Percentiles rank a stretch among this genome's conserved stretches.
phyloP scores from a whole-genome alignment of 2,797 vertebrate genomes.

The Rhodeus uyekii region DNA sequence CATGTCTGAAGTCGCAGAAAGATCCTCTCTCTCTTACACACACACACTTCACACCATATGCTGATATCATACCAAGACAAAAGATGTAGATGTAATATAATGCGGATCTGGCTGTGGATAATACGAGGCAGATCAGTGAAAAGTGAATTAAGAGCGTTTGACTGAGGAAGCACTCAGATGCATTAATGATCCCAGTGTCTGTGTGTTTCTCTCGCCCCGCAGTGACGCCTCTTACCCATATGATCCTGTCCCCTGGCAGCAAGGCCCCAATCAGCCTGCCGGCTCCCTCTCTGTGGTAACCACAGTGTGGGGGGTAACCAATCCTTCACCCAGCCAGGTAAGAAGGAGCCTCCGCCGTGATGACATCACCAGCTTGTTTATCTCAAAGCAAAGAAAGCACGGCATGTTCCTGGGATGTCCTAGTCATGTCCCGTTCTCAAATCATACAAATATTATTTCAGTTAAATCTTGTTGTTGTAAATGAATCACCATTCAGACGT shows the following conservation, averaged over 20 bases:
- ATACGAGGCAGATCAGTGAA: conserved; percentile 28
- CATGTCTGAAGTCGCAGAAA: conserved; percentile 56
- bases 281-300: conserved; percentile 97
- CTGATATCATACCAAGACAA: conserved; percentile 37
- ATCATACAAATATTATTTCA: background rate
- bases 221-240: conserved; percentile 94
- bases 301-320: conserved; percentile 96
- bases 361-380: conserved; percentile 2
- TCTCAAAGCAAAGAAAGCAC: background rate
- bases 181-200: conserved; percentile 24
- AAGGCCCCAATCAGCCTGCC: conserved; percentile 88
- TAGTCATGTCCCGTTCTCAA: background rate
- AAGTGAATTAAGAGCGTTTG: conserved; percentile 34
- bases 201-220: conserved; percentile 64
- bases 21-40: conserved; percentile 17
- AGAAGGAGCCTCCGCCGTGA: conserved; percentile 36
- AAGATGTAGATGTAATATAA: conserved; percentile 36
- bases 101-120: conserved; percentile 20
- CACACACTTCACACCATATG: conserved; percentile 49
- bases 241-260: conserved; percentile 90
- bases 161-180: conserved; percentile 12
- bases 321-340: conserved; percentile 95
- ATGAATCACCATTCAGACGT: background rate
- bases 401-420: conserved; percentile 6
- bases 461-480: background rate